Evolutionary conservation across 2,797 vertebrate species (phyloP).

Genomic region (Enteromius mattozi): DNA sequence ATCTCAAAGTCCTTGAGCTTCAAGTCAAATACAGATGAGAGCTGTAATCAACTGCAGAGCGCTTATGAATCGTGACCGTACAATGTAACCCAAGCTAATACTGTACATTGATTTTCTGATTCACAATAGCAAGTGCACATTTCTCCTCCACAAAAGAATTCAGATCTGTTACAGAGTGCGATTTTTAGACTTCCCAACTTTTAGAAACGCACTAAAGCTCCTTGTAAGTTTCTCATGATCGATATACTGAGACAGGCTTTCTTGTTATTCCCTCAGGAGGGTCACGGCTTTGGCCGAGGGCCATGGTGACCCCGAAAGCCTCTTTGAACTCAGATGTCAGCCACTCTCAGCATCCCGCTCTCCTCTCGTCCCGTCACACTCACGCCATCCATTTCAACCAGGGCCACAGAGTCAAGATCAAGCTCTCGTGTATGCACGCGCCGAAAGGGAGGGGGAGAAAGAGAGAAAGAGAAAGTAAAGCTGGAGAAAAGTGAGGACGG

Average conservation of each 20-base stretch:
- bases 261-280: conserved; percentile 31
- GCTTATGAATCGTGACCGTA: not conserved
- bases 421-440: not conserved
- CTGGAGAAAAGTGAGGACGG: conserved; percentile 12
- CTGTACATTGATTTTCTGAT: conserved; percentile 9
- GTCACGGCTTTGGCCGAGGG: conserved; percentile 23
- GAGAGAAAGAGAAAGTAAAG: conserved; percentile 19
- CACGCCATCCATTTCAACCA: conserved; percentile 41
- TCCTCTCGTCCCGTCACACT: conserved; percentile 11
- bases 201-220: conserved; percentile 18
- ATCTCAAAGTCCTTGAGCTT: not conserved
- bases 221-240: conserved; percentile 17
- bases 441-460: conserved; percentile 11
- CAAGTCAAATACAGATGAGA: not conserved
- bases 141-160: conserved; percentile 10
- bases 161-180: not conserved
- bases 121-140: not conserved
- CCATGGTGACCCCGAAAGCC: conserved; percentile 31
- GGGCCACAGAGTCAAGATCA: conserved; percentile 32
- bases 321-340: conserved; percentile 18
- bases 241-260: conserved; percentile 38
- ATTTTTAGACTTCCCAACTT: conserved; percentile 4
- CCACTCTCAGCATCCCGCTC: conserved; percentile 2
- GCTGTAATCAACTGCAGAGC: not conserved
- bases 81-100: not conserved